Evolutionary conservation across 2,113 vertebrate genomes (phyloP).

Genomic region (Gnathonemus longibarbis): DNA sequence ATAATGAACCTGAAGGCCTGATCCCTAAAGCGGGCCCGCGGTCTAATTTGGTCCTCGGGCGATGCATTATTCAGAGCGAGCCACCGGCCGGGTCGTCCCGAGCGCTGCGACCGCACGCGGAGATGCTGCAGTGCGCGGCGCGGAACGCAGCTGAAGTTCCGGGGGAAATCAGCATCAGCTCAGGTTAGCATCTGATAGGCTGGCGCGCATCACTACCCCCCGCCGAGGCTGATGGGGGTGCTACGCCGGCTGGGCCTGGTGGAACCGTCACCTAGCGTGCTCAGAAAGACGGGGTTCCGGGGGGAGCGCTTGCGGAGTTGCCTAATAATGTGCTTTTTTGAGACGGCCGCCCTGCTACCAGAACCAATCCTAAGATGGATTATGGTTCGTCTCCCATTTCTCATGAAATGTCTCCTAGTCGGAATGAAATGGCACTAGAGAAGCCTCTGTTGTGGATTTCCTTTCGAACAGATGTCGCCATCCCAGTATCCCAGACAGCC

Average conservation of each 20-base stretch:
- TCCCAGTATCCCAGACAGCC: neutral
- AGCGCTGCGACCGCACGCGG: neutral
- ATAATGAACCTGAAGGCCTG: neutral
- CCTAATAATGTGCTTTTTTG: neutral
- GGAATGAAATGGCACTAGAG: neutral
- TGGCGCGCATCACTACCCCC: neutral
- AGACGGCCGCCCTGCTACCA: neutral
- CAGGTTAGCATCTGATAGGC: neutral
- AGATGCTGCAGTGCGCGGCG: neutral
- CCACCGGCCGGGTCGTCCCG: neutral
- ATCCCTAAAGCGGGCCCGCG: neutral
- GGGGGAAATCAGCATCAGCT: neutral
- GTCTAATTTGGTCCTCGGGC: neutral
- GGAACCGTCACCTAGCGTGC: neutral
- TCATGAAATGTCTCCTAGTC: neutral
- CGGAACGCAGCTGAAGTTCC: neutral
- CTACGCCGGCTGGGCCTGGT: neutral
- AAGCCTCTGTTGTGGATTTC: neutral
- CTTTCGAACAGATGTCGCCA: neutral
- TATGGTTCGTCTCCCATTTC: neutral
- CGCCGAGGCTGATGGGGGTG: neutral
- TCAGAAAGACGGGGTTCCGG: neutral
- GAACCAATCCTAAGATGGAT: neutral
- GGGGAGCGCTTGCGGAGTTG: neutral
- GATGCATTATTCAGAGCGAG: neutral